Percentiles rank a stretch among this genome's conserved stretches.
phyloP scores from a whole-genome alignment of 2,888 invertebrate genomes.

The Caenorhabditis sinica region DNA sequence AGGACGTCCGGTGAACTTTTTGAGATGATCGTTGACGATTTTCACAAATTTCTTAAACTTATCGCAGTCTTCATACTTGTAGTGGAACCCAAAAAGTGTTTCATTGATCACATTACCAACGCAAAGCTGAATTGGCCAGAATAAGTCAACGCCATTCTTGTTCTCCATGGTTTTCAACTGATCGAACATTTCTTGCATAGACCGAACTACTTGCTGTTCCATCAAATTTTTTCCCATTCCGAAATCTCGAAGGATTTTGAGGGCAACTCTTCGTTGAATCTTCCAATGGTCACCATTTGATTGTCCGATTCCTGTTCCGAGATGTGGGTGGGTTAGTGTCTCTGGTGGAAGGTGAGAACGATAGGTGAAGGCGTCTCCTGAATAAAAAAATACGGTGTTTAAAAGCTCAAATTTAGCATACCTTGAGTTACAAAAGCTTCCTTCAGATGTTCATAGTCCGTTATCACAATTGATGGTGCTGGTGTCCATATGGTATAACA shows the following conservation, averaged over 20 bases:
- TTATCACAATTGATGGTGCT: slow-evolving; percentile 65
- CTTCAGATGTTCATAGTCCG: slow-evolving; percentile 69
- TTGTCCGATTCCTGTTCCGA: slow-evolving; percentile 44
- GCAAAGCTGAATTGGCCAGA: slow-evolving; percentile 72
- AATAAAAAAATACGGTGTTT: background rate
- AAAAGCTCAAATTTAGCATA: background rate
- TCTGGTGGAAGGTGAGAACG: slow-evolving; percentile 51
- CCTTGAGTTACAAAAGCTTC: slow-evolving; percentile 71
- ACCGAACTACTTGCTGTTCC: slow-evolving; percentile 70
- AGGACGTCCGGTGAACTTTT: background rate
- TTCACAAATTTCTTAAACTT: slow-evolving; percentile 65
- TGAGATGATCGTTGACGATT: slow-evolving; percentile 39
- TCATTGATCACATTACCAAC: slow-evolving; percentile 76
- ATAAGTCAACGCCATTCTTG: slow-evolving; percentile 55
- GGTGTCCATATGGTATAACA: slow-evolving; percentile 76
- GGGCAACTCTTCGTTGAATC: slow-evolving; percentile 66
- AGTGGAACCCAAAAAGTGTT: slow-evolving; percentile 72
- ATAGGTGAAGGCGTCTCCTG: slow-evolving; percentile 53
- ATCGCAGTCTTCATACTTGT: slow-evolving; percentile 57
- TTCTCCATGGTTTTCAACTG: slow-evolving; percentile 44
- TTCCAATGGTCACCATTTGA: slow-evolving; percentile 72
- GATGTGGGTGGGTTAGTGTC: slow-evolving; percentile 23
- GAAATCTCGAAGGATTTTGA: slow-evolving; percentile 73
- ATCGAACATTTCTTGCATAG: slow-evolving; percentile 44
- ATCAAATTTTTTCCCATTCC: slow-evolving; percentile 72